A percentile compares a stretch with the other conserved stretches of the same genome.
phyloP scores from a whole-genome alignment of 2,797 vertebrate genomes.

The Bovichtus variegatus region DNA sequence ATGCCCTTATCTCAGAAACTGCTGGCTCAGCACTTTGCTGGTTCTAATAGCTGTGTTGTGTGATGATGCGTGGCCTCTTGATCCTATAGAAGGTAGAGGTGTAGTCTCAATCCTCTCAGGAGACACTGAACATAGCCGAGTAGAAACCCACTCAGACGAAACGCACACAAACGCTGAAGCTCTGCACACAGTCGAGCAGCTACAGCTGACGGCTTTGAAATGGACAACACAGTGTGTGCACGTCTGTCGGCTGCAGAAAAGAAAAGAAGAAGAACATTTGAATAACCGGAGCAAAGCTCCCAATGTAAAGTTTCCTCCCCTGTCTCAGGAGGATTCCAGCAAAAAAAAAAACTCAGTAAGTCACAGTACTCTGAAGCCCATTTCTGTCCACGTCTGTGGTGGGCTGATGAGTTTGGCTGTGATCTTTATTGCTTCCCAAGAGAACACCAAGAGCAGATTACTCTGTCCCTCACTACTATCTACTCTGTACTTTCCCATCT shows the following conservation, averaged over 20 bases:
- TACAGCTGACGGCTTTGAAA: constrained; percentile 6
- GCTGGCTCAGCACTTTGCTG: constrained; percentile 50
- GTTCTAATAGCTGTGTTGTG: constrained; percentile 39
- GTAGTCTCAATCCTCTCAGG: constrained; percentile 47
- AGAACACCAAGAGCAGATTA: constrained; percentile 25
- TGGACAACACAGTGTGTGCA: neutral
- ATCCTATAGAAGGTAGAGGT: constrained; percentile 52
- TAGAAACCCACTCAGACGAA: constrained; percentile 38
- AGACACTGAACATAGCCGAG: constrained; percentile 39
- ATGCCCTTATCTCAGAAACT: constrained; percentile 37
- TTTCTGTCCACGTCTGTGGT: constrained; percentile 7
- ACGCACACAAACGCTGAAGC: constrained; percentile 14
- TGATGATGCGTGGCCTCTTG: constrained; percentile 69
- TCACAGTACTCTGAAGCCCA: neutral
- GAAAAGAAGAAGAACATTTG: neutral
- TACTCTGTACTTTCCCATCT: constrained; percentile 7
- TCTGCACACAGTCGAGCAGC: neutral
- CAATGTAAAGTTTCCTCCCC: constrained; percentile 8
- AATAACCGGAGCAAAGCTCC: constrained; percentile 3
- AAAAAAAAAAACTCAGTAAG: constrained; percentile 5
- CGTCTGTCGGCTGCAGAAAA: constrained; percentile 10
- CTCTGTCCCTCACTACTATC: neutral
- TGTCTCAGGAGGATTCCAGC: constrained; percentile 11
- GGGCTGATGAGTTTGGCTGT: constrained; percentile 25
- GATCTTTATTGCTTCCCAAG: constrained; percentile 29